Evolutionary conservation across 2,113 vertebrate species (phyloP).

Genomic region (Shinisaurus crocodilurus): DNA sequence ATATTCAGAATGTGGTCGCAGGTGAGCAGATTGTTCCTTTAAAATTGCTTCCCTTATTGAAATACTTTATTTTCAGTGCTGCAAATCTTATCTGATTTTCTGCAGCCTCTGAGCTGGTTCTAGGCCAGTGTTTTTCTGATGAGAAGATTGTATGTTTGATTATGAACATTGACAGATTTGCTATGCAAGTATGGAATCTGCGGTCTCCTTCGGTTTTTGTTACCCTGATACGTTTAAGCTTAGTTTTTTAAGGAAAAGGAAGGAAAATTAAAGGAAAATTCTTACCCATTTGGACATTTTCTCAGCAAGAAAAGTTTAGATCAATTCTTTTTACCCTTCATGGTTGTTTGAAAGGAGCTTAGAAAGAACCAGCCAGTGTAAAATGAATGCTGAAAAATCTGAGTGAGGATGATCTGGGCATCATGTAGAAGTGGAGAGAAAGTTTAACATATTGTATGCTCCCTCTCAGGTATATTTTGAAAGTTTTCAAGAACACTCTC

Average conservation of each 20-base stretch:
- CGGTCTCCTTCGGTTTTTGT: not conserved
- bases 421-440: not conserved
- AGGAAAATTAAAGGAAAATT: not conserved
- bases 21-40: conserved; percentile 81
- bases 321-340: not conserved
- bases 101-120: not conserved
- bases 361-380: not conserved
- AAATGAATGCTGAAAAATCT: not conserved
- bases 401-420: not conserved
- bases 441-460: not conserved
- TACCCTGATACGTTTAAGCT: not conserved
- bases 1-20: conserved; percentile 98
- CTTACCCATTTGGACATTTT: no score
- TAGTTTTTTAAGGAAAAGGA: not conserved
- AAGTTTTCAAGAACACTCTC: not conserved
- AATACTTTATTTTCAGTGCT: not conserved
- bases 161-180: not conserved
- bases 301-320: no score
- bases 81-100: not conserved
- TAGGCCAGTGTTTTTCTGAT: not conserved
- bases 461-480: not conserved
- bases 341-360: not conserved
- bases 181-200: not conserved
- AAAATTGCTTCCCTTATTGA: not conserved
- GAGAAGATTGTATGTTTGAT: not conserved